Conservation (phyloP, 2,888 invertebrate species). For the Isoperla grammatica region DNA sequence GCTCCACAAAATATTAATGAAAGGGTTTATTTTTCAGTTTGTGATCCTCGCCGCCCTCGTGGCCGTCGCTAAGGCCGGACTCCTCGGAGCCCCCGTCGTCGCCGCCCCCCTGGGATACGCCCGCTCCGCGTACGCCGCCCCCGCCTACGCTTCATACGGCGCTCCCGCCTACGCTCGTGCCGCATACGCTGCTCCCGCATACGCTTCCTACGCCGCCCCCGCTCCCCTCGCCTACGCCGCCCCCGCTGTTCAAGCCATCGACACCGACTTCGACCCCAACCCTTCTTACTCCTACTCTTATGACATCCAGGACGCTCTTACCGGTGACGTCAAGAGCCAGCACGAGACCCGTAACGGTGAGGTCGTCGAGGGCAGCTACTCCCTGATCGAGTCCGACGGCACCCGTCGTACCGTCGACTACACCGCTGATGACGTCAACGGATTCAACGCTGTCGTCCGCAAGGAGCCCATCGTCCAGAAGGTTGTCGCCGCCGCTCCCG, state of each 20-base stretch:
- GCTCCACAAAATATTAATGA: too few relatives aligned
- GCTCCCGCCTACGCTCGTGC: slow-evolving; percentile 12
- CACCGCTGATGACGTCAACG: slow-evolving; percentile 23
- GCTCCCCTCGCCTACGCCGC: slow-evolving; percentile 17
- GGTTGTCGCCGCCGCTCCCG: slow-evolving; percentile 27
- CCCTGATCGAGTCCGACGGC: slow-evolving; percentile 24
- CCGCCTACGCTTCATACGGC: slow-evolving; percentile 10
- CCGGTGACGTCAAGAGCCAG: slow-evolving; percentile 23
- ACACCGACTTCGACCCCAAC: slow-evolving; percentile 23
- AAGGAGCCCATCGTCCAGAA: slow-evolving; percentile 20
- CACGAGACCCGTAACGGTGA: slow-evolving; percentile 23
- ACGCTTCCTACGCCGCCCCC: slow-evolving; percentile 30
- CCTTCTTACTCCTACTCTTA: slow-evolving; percentile 24
- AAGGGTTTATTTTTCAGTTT: slow-evolving; percentile 16
- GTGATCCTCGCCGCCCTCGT: slow-evolving; percentile 28
- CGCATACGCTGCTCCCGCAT: slow-evolving; percentile 31
- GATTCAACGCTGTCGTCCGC: slow-evolving; percentile 26
- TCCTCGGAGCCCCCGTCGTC: slow-evolving; percentile 26
- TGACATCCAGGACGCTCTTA: slow-evolving; percentile 22
- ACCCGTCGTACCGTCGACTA: slow-evolving; percentile 22
- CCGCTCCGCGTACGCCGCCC: slow-evolving; percentile 20
- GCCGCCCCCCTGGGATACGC: slow-evolving; percentile 18
- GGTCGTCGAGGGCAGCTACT: slow-evolving; percentile 23
- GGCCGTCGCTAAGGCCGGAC: slow-evolving; percentile 29
- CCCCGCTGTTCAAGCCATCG: slow-evolving; percentile 11